These are phyloP conservation scores for Meloe dianella DNA, from an alignment of 2,888 invertebrate genomes.

Conservation along the genomic window DNA sequence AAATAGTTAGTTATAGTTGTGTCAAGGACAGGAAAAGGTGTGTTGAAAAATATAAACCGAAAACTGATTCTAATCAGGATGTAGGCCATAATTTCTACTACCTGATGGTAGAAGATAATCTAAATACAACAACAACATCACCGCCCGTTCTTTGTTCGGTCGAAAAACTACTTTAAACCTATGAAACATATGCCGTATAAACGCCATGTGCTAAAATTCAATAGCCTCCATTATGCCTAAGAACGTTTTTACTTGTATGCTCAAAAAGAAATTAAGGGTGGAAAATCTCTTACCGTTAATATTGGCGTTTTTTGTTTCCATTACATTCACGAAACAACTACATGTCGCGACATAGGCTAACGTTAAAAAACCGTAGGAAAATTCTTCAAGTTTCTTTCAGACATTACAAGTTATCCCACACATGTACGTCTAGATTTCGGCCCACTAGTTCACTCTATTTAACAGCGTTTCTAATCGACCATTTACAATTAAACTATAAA, in stretches of 20 bases:
- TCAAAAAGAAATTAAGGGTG: background rate
- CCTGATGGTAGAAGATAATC: background rate
- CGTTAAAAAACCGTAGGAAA: background rate
- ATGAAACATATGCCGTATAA: background rate
- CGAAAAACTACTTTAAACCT: background rate
- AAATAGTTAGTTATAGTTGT: background rate
- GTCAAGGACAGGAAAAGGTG: constrained; percentile 10
- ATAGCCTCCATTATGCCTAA: background rate
- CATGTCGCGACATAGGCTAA: background rate
- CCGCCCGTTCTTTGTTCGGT: background rate
- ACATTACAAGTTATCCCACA: constrained; percentile 12
- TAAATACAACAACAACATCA: background rate
- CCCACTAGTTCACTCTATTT: background rate
- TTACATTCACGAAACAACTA: constrained; percentile 1
- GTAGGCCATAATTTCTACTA: constrained; percentile 14
- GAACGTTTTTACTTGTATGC: background rate
- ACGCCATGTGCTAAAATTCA: background rate
- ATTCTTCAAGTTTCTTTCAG: background rate
- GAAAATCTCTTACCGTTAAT: background rate
- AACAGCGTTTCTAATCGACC: background rate
- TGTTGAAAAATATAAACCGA: constrained; percentile 8
- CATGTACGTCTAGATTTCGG: background rate
- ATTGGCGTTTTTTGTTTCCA: background rate
- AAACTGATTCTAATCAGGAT: constrained; percentile 1
- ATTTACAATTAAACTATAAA: too few relatives aligned